Evolutionary conservation across 2,113 vertebrate genomes (phyloP), one percentile per base, ranked within the genome.

Genomic region (Gasterosteus aculeatus): DNA sequence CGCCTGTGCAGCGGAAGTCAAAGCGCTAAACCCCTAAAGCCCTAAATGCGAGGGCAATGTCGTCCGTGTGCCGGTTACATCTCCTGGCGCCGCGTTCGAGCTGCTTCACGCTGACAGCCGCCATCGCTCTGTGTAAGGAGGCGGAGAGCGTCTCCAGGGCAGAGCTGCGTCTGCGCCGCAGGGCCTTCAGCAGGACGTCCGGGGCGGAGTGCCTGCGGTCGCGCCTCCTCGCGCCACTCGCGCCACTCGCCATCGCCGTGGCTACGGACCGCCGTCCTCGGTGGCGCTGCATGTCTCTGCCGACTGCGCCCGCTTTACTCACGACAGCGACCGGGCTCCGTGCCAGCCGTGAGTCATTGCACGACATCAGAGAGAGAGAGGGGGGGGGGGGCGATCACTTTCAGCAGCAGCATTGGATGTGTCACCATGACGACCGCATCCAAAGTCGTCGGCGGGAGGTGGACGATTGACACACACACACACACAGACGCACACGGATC

Each of bases 351-450:
- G 82, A 91, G 85, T 90, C 88, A 92, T 78, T 71, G 9, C 53
- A 57, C 62, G 49, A 82, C 72, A 87, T 60, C 49, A 31, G 69
- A 86, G 89, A 93, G 88, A 92, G 35, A 7, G 35, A 33, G 33
- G 1, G 33, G 33, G 33, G 2, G 33, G 33, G 33, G 33, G 33
- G 72, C 92, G 87, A 77, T 91, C 88, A 74, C 90, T 92, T 56
- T 78, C 83, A 81, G 91, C 90, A 63, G 77, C 90, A 91, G 86
- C 93, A 94, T 94, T 94, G 94, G 89, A 92, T 85, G 87, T 38
- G 94, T 98, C 94, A 85, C 96, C 94, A 96, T 96, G 92, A 94
- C 64, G 91, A 98, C 94, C 22, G 86, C 89, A 89, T 94, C 93
- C 88, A 86, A 93, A 94, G 92, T 85, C 56, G 29, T 75, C 85